A percentile compares a stretch with the other conserved stretches of the same genome.
These are phyloP conservation scores for Nomada ferruginata DNA, from an alignment of 2,888 invertebrate species.

Conservation along the genomic window DNA sequence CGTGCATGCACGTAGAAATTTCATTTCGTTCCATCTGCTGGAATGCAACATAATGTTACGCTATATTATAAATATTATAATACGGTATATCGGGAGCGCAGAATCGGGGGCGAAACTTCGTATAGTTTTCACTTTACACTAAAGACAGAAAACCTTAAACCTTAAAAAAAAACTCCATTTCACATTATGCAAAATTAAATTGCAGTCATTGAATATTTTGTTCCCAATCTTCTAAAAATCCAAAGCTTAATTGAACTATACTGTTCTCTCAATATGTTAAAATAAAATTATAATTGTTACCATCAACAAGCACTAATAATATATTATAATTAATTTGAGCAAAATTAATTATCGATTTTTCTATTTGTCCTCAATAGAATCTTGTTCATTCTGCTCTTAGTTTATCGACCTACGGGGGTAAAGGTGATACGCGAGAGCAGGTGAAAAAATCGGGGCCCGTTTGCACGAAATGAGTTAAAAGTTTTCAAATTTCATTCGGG, in stretches of 20 bases:
- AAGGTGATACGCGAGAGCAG: conserved; percentile 21
- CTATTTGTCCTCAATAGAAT: background rate
- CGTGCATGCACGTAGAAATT: background rate
- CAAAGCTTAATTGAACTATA: no score
- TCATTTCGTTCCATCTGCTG: background rate
- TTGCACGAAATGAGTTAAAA: conserved; percentile 47
- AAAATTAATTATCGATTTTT: background rate
- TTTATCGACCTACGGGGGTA: background rate
- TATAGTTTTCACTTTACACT: no score
- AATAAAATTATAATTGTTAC: no score
- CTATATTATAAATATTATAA: background rate
- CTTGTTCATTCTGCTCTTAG: background rate
- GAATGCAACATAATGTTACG: no score
- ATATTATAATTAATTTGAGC: no score
- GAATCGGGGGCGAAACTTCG: background rate
- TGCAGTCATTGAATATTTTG: no score
- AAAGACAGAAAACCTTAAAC: background rate
- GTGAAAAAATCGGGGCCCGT: conserved; percentile 32
- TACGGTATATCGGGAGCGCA: background rate
- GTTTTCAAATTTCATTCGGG: conserved; percentile 53
- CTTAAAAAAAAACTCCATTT: no score
- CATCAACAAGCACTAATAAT: no score
- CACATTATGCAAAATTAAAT: no score
- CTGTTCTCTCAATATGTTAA: no score
- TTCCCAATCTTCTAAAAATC: no score